Base-by-base conservation (phyloP, 2,888 invertebrate genomes). In the Protophormia terraenovae region DNA sequence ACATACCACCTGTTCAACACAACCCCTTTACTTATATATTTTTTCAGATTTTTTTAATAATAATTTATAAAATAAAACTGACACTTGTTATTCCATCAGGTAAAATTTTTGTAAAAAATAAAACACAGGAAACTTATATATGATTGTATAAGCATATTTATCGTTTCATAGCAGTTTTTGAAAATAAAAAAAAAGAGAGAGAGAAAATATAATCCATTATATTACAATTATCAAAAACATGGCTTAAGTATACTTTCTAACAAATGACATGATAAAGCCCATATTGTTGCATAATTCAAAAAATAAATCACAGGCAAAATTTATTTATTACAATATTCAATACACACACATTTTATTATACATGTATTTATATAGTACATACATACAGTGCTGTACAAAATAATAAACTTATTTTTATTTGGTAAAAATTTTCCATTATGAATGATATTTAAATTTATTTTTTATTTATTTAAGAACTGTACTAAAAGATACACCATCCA, bases 251-350 rank as follows among this genome's bases (percentile, higher is more conserved):
- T 38, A 62, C 19, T 60, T 58, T 58, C 45, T 66, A 50, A 22
- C 47, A 67, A 73, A 67, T 76, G 53, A 58, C 78, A 78, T 60
- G 38, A 78, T 72, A 78, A 73, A 41, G 55, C 67, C 69, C 77
- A 83, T 41, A 55, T 73, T 78, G 29, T 67, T 45, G 50, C 66
- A 64, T 67, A 67, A 67, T 41, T 35, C 32, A 53, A 62, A 62
- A n/a, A 67, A 73, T 83, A 79, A 69, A 69, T 79, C 69, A 64
- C 12, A 32, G 27, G 62, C 19, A 69, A 75, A 75, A 69, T 55
- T 69, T 83, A 75, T 83, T 83, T 73, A 83, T 77, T 38, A 66
- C n/a, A 75, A 71, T 41, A 77, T 78, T 60, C 60, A 62, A 83
- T 79, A 64, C 62, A 83, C 22, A 45, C 45, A 55, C 16, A 29